Conservation (phyloP, 2,888 invertebrate genomes). For the Girardia tigrina region DNA sequence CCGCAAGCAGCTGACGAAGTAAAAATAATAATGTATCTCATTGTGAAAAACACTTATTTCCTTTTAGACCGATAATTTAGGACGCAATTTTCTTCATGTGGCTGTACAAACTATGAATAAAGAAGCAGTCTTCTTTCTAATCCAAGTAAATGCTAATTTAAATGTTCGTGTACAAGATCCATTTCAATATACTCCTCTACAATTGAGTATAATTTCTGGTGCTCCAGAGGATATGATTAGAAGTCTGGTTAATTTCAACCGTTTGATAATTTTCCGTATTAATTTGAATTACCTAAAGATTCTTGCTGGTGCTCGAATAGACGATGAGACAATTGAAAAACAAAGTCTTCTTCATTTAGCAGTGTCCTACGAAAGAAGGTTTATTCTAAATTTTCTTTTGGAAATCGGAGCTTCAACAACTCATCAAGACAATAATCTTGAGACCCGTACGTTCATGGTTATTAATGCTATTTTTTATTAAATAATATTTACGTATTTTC, state of each 20-base stretch:
- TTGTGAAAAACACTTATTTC: neutral
- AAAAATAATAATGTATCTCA: neutral
- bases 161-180: conserved; percentile 79
- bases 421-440: conserved; percentile 63
- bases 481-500: too few species aligned
- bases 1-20: conserved; percentile 64
- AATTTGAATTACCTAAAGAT: conserved; percentile 50
- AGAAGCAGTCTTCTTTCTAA: conserved; percentile 79
- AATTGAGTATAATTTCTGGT: conserved; percentile 33
- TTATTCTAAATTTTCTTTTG: conserved; percentile 61
- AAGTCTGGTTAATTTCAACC: conserved; percentile 29
- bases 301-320: conserved; percentile 65
- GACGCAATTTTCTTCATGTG: conserved; percentile 79
- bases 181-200: conserved; percentile 29
- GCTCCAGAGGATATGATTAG: conserved; percentile 29
- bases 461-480: neutral
- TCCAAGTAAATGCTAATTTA: conserved; percentile 74
- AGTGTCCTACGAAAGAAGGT: conserved; percentile 63
- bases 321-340: conserved; percentile 59
- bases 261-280: neutral
- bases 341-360: conserved; percentile 77
- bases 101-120: conserved; percentile 80
- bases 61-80: conserved; percentile 67
- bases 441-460: conserved; percentile 54
- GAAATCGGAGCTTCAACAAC: conserved; percentile 68